phyloP scores from a whole-genome alignment of 2,113 vertebrate species.

The Verasper variegatus region DNA sequence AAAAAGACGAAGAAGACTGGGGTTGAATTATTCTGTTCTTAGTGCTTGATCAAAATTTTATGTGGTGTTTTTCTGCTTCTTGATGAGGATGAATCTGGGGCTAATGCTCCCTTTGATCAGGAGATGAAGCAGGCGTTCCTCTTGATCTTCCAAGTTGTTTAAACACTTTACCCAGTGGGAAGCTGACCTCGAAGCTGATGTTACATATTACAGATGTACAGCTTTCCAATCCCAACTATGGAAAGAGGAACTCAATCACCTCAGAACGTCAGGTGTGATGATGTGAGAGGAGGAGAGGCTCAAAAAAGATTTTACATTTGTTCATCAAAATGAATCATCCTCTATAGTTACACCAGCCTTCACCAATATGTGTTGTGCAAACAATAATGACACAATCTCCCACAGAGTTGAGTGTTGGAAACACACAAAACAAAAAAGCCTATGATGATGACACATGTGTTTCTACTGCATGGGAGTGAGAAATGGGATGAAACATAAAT shows the following conservation, averaged over 20 bases:
- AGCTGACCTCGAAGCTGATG: slow-evolving; percentile 44
- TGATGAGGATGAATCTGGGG: slow-evolving; percentile 71
- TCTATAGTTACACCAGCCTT: slow-evolving; percentile 19
- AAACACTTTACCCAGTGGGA: slow-evolving; percentile 35
- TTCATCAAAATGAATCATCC: too few relatives aligned
- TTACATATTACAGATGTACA: slow-evolving; percentile 6
- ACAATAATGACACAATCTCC: slow-evolving; percentile 26
- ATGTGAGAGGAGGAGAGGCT: slow-evolving; percentile 1
- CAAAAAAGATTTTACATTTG: not conserved
- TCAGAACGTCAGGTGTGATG: slow-evolving; percentile 23
- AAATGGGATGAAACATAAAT: slow-evolving; percentile 19
- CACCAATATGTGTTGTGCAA: slow-evolving; percentile 19
- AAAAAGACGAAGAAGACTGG: slow-evolving; percentile 12
- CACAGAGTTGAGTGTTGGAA: slow-evolving; percentile 15
- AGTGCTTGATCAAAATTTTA: slow-evolving; percentile 68
- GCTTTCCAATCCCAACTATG: slow-evolving; percentile 8
- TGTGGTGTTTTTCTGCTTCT: slow-evolving; percentile 57
- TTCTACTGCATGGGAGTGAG: not conserved
- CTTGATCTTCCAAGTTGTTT: slow-evolving; percentile 60
- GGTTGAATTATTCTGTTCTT: slow-evolving; percentile 68
- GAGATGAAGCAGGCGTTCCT: slow-evolving; percentile 40
- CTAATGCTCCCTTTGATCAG: slow-evolving; percentile 70
- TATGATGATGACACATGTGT: slow-evolving; percentile 15
- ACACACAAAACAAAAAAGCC: slow-evolving; percentile 3
- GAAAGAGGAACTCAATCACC: slow-evolving; percentile 19